Conservation (phyloP, 2,888 invertebrate genomes). For the Hypomecis atomaria region DNA sequence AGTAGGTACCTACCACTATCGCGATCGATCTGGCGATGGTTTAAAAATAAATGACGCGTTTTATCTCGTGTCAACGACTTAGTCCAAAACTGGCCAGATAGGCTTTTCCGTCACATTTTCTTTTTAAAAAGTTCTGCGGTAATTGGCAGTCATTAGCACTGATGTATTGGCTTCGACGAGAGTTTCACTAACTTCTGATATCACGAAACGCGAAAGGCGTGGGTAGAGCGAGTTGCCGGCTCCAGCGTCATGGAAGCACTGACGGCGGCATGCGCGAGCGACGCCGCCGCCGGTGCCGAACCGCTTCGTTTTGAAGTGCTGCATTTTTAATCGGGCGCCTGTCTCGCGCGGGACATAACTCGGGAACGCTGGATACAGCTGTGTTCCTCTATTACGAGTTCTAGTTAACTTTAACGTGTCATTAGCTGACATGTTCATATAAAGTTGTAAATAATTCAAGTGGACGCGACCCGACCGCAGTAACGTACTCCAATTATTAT, state of each 20-base stretch:
- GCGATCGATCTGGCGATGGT: slow-evolving; percentile 68
- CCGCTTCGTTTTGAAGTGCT: slow-evolving; percentile 79
- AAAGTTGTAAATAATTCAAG: slow-evolving; percentile 76
- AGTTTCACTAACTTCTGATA: slow-evolving; percentile 32
- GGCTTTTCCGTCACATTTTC: slow-evolving; percentile 44
- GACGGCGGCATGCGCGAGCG: slow-evolving; percentile 76
- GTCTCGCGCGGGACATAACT: slow-evolving; percentile 84
- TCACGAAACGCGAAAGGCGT: slow-evolving; percentile 11
- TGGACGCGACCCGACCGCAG: slow-evolving; percentile 65
- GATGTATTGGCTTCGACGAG: neutral
- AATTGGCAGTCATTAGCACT: slow-evolving; percentile 18
- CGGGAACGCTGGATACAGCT: slow-evolving; percentile 78
- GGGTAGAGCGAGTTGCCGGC: slow-evolving; percentile 57
- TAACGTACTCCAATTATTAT: slow-evolving; percentile 43
- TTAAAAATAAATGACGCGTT: slow-evolving; percentile 65
- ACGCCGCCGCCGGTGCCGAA: slow-evolving; percentile 65
- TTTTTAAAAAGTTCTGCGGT: slow-evolving; percentile 13
- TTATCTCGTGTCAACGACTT: slow-evolving; percentile 52
- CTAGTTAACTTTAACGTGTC: slow-evolving; percentile 81
- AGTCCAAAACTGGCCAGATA: slow-evolving; percentile 54
- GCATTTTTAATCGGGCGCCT: slow-evolving; percentile 81
- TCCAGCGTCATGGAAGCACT: slow-evolving; percentile 68
- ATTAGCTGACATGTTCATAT: slow-evolving; percentile 80
- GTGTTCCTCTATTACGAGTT: slow-evolving; percentile 79
- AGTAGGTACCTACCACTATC: slow-evolving; percentile 54